These are phyloP conservation scores for Monopterus albus DNA, from an alignment of 2,113 vertebrate genomes.

Conservation along the genomic window DNA sequence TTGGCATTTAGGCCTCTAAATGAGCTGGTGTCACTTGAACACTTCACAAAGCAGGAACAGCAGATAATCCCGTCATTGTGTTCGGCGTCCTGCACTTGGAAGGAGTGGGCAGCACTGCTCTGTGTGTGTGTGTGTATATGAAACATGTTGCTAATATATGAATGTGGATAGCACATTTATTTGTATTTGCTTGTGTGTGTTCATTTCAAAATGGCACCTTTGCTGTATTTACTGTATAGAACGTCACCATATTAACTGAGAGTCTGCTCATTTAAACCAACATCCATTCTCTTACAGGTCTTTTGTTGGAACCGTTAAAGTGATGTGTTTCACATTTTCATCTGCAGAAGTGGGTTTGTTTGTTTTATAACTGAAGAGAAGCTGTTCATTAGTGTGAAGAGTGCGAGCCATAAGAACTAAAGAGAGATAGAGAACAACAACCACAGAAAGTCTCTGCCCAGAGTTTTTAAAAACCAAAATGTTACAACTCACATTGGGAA, in stretches of 20 bases:
- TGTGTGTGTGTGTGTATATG: slow-evolving; percentile 10
- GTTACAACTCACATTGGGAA: not conserved
- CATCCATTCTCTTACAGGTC: not conserved
- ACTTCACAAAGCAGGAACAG: slow-evolving; percentile 60
- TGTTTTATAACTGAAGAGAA: not conserved
- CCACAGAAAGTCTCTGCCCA: not conserved
- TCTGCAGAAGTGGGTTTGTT: not conserved
- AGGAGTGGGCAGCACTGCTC: slow-evolving; percentile 11
- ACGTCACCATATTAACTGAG: too few species aligned
- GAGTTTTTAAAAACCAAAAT: not conserved
- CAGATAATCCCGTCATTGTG: slow-evolving; percentile 74
- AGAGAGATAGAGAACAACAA: not conserved
- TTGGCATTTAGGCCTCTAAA: slow-evolving; percentile 74
- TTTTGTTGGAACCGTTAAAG: not conserved
- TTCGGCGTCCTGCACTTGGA: slow-evolving; percentile 39
- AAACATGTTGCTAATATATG: slow-evolving; percentile 4
- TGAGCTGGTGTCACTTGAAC: slow-evolving; percentile 72
- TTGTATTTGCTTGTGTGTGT: not conserved
- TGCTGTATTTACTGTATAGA: too few species aligned
- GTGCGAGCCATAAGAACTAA: not conserved
- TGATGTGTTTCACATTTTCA: slow-evolving; percentile 5
- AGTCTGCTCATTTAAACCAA: too few species aligned
- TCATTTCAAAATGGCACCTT: not conserved
- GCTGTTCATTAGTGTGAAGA: not conserved
- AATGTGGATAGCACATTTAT: not conserved